Percentiles rank a stretch among this genome's conserved stretches.
Conservation (phyloP, 2,888 invertebrate genomes). For the Rotaria macrura region DNA sequence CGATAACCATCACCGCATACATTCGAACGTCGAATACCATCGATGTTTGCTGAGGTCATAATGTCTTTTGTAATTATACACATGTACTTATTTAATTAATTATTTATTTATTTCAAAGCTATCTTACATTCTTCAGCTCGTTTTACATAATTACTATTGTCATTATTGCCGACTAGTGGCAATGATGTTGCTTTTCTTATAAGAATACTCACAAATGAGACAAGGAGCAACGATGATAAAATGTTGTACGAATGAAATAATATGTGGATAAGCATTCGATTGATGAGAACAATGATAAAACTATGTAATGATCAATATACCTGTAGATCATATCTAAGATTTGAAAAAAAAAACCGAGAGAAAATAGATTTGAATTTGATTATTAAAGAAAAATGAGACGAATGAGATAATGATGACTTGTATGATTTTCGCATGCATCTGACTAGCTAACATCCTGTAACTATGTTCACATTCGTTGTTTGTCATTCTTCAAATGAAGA, state of each 20-base stretch:
- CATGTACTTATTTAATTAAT: too few species aligned
- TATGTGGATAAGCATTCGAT: background rate
- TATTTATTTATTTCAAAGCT: too few species aligned
- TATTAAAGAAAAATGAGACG: background rate
- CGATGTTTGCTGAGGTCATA: background rate
- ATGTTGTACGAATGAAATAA: background rate
- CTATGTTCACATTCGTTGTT: background rate
- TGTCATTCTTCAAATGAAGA: background rate
- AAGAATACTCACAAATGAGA: background rate
- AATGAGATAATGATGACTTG: background rate
- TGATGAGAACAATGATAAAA: background rate
- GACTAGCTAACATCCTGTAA: background rate
- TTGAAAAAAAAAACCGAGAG: too few species aligned
- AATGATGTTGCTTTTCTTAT: background rate
- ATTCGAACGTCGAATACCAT: background rate
- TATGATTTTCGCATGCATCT: background rate
- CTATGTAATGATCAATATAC: background rate
- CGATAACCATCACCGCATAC: conserved; percentile 18
- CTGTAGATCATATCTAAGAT: background rate
- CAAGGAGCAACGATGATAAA: background rate
- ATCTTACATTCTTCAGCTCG: background rate
- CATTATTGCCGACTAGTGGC: background rate
- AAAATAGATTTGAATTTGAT: background rate
- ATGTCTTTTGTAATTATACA: background rate
- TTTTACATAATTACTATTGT: background rate